A percentile compares a stretch with the other conserved stretches of the same genome.
Evolutionary conservation across 2,113 vertebrate species (phyloP).

Genomic region (Phycodurus eques): DNA sequence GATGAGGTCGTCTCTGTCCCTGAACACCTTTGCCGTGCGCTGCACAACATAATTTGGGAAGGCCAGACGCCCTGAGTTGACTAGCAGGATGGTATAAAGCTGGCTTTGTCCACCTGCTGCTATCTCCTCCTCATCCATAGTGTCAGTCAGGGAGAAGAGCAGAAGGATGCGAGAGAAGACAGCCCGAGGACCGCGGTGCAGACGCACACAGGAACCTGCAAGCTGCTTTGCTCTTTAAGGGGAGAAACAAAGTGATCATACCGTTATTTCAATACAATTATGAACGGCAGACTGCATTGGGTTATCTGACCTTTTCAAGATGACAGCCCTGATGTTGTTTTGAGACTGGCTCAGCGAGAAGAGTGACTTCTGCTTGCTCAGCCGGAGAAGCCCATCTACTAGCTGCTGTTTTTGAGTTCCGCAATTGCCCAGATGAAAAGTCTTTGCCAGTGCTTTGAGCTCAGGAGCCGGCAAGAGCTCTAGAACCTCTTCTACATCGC

Average conservation of each 20-base stretch:
- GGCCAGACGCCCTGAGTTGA: slow-evolving; percentile 81
- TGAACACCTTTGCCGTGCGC: slow-evolving; percentile 80
- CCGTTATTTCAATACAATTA: neutral
- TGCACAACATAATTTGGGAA: slow-evolving; percentile 84
- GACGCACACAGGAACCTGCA: slow-evolving; percentile 78
- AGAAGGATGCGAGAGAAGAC: slow-evolving; percentile 87
- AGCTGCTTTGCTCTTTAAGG: slow-evolving; percentile 81
- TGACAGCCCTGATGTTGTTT: slow-evolving; percentile 72
- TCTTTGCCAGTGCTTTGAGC: slow-evolving; percentile 84
- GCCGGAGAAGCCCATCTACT: slow-evolving; percentile 76
- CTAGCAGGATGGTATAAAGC: slow-evolving; percentile 85
- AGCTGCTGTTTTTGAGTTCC: slow-evolving; percentile 84
- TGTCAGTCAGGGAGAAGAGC: slow-evolving; percentile 85
- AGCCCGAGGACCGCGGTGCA: slow-evolving; percentile 74
- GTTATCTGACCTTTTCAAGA: slow-evolving; percentile 83
- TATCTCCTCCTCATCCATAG: slow-evolving; percentile 85
- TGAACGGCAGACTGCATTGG: neutral
- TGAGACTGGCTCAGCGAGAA: slow-evolving; percentile 71
- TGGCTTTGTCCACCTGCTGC: slow-evolving; percentile 83
- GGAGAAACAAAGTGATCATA: neutral
- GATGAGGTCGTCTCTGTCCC: slow-evolving; percentile 87
- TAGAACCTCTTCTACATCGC: slow-evolving; percentile 82
- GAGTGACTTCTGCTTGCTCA: slow-evolving; percentile 84
- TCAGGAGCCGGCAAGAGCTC: slow-evolving; percentile 89
- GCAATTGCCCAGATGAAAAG: slow-evolving; percentile 81